Base-by-base conservation (phyloP, 1,140 invertebrate species). In the Atta colombica region DNA sequence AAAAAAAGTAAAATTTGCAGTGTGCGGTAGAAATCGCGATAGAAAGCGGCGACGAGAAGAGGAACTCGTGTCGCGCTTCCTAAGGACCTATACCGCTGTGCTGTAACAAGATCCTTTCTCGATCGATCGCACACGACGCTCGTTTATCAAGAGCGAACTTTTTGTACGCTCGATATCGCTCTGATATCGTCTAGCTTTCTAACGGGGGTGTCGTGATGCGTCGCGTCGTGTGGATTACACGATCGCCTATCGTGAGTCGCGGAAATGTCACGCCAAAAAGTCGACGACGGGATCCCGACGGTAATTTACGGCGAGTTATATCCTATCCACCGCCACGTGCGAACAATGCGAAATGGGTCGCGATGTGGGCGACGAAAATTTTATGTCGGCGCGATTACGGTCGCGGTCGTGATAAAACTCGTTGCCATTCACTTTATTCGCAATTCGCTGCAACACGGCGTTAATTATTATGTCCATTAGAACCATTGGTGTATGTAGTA, bases 1-100 rank as follows among this genome's bases (percentile, higher is more conserved):
- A 84, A 75, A 35, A 74, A 74, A 51, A 51, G 80, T 35, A 39
- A 84, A 74, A 63, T 84, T 39, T n/a, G n/a, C 39, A 55, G 21
- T 28, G n/a, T 18, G 77, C 63, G 55, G 69, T 84, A 21, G 39
- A 84, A 84, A 84, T 84, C 80, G 69, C 69, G 80, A 84, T 75
- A 51, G 80, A 84, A 61, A 75, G 78, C 65, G 31, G 51, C 55
- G 31, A 21, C 55, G 80, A 45, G 53, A 60, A 45, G 49, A 51
- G 14, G 49, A 35, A 74, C 25, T 25, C 35, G 14, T 28, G 28
- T n/a, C 35, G 28, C 31, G 4, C 25, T 31, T 58, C 68, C 39
- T 45, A 53, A 74, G 80, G 68, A 82, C 18, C 39, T 25, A 25
- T n/a, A 39, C 16, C 39, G 28, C 14, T 21, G 39, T 18, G 25